Percentiles rank a stretch among this genome's conserved stretches.
Evolutionary conservation across 2,888 invertebrate genomes (phyloP).

Genomic region (Caenorhabditis parvicauda): DNA sequence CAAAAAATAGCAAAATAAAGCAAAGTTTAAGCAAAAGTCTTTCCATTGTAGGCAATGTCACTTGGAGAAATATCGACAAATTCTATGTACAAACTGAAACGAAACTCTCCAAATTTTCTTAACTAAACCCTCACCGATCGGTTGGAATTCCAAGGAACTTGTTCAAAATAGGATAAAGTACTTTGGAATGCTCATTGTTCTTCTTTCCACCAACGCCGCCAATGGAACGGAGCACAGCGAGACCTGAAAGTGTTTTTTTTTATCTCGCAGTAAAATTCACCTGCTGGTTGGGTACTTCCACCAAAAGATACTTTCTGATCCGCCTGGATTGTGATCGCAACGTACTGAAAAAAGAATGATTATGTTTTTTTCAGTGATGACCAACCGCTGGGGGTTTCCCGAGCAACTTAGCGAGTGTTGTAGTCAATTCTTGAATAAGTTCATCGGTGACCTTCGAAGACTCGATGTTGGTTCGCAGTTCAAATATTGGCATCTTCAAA

Average conservation of each 20-base stretch:
- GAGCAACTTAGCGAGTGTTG: slow-evolving; percentile 23
- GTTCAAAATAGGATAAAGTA: slow-evolving; percentile 23
- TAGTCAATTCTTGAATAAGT: slow-evolving; percentile 14
- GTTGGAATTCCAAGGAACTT: slow-evolving; percentile 22
- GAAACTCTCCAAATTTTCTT: neutral
- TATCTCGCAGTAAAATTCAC: no score
- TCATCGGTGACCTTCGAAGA: slow-evolving; percentile 8
- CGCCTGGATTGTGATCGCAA: neutral
- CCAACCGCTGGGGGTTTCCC: slow-evolving; percentile 40
- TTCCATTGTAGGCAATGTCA: slow-evolving; percentile 38
- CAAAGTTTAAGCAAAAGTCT: slow-evolving; percentile 38
- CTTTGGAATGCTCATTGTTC: slow-evolving; percentile 17
- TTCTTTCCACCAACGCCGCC: slow-evolving; percentile 8
- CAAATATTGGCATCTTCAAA: slow-evolving; percentile 22
- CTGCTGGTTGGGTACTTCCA: neutral
- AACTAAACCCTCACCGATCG: neutral
- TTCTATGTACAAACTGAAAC: slow-evolving; percentile 38
- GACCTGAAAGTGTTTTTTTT: no score
- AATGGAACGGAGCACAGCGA: neutral
- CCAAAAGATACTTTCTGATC: neutral
- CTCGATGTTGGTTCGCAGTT: slow-evolving; percentile 13
- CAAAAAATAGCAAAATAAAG: no score
- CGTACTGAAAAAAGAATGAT: neutral
- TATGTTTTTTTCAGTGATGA: neutral
- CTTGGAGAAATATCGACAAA: slow-evolving; percentile 37